Evolutionary conservation across 2,113 vertebrate genomes (phyloP).

Genomic region (Phalacrocorax aristotelis): DNA sequence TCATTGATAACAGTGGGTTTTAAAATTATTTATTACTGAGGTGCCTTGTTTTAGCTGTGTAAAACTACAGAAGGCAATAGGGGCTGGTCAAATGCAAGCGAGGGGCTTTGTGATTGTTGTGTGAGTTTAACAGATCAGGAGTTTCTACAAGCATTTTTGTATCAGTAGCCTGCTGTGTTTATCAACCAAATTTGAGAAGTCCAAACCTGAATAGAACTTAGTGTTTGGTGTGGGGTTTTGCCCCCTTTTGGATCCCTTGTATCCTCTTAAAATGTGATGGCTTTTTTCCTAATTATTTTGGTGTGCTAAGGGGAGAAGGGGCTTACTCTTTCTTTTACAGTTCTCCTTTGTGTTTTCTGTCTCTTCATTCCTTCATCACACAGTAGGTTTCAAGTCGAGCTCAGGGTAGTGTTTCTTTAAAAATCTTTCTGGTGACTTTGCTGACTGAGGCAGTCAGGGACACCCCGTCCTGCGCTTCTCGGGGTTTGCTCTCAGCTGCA

Average conservation of each 20-base stretch:
- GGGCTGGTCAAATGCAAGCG: background rate
- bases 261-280: background rate
- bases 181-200: background rate
- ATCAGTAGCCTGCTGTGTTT: background rate
- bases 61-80: background rate
- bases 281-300: background rate
- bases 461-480: accelerated
- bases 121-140: background rate
- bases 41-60: background rate
- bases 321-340: background rate
- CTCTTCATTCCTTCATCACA: background rate
- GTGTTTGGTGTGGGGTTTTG: background rate
- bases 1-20: background rate
- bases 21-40: background rate
- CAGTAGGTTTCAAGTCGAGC: accelerated
- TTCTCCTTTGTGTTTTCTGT: background rate
- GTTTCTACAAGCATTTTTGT: background rate
- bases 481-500: accelerated
- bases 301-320: background rate
- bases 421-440: background rate
- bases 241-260: background rate
- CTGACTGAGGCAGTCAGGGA: background rate
- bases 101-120: background rate
- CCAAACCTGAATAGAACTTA: background rate
- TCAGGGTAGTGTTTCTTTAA: background rate